Evolutionary conservation across 1,140 invertebrate genomes (phyloP), one percentile per base, ranked within the genome.

Genomic region (Drosophila orosa): DNA sequence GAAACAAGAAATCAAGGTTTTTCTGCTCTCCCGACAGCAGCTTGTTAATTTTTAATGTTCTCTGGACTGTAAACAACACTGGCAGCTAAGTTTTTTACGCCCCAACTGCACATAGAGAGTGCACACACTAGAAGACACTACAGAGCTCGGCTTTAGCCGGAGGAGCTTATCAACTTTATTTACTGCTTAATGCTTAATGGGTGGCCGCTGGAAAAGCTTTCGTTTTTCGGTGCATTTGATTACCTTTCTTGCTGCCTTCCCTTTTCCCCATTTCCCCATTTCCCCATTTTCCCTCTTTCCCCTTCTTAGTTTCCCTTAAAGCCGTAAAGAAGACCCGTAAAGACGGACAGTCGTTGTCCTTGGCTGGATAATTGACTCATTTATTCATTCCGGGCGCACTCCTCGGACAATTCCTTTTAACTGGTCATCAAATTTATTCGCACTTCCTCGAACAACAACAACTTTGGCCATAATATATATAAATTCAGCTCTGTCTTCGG

Each of bases 381-480:
- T 73, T 73, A 68, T 42, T 66, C 58, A 45, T 63, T 62, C 44
- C 27, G 59, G 29, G 40, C 48, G 29, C 48, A 33, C 33, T 65
- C 48, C 69, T 62, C 37, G 37, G 48, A 55, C 69, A 73, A 63
- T 82, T 78, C 37, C 61, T 68, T 71, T 68, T 71, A 83, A 80
- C 73, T 62, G 54, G 72, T 60, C 76, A 84, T 84, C 74, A 84
- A 84, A 80, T 80, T 62, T 76, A 80, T 80, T 80, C 74, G 72
- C 56, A 61, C 65, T 71, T 63, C 67, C 60, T 17, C 44, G 29
- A n/a, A 5, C 29, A 33, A 10, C 48, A 52, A 27, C 45, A 48
- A 33, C 48, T 33, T 52, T 10, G 5, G 17, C 48, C 19, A 52
- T 33, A 15, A 15, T 33, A 52, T 15, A 52, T n/a, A 47, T 24